Base-by-base conservation (phyloP, 2,888 invertebrate species). In the Sacculina carcini region DNA sequence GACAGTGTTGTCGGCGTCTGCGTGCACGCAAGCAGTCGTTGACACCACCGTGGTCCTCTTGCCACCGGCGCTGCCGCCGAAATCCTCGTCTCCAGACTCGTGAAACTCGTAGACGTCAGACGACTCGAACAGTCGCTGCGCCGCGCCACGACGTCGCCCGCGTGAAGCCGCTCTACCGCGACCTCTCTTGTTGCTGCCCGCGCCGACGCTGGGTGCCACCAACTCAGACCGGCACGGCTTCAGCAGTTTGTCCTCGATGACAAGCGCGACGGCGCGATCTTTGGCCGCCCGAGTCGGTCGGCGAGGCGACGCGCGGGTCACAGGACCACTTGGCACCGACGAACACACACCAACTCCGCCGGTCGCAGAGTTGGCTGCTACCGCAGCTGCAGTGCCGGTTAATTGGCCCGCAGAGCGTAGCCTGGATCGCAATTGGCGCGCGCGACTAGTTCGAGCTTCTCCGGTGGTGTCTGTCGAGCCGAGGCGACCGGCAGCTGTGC, bases 21-120 rank as follows among this genome's bases (percentile, higher is more conserved):
- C n/a, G n/a, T n/a, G n/a, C n/a, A n/a, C n/a, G n/a, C n/a, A n/a
- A n/a, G n/a, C n/a, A n/a, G n/a, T n/a, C n/a, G n/a, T n/a, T n/a
- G n/a, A n/a, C n/a, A n/a, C n/a, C 28, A 16, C 44, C 9, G 24
- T 29, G 14, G 26, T 9, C 40, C 16, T 26, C 39, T 40, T 38
- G 10, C 5, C 32, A 14, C 12, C 12, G 10, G 24, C 24, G 16
- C 29, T 40, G 19, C 42, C 16, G n/a, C 9, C 14, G 40, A 16
- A 9, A 19, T 69, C 71, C 61, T 82, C 81, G 61, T 87, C 86
- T 38, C 79, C 79, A 5, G 83, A 81, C 63, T 87, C 87, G 62
- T 81, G 78, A 63, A 89, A 89, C 63, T 87, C 87, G 62, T 87
- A 89, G 3, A 89, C 74, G 61, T 87, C 87, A 10, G 79, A 76